These are phyloP conservation scores for Timema podura DNA, from an alignment of 2,888 invertebrate species.

Conservation along the genomic window DNA sequence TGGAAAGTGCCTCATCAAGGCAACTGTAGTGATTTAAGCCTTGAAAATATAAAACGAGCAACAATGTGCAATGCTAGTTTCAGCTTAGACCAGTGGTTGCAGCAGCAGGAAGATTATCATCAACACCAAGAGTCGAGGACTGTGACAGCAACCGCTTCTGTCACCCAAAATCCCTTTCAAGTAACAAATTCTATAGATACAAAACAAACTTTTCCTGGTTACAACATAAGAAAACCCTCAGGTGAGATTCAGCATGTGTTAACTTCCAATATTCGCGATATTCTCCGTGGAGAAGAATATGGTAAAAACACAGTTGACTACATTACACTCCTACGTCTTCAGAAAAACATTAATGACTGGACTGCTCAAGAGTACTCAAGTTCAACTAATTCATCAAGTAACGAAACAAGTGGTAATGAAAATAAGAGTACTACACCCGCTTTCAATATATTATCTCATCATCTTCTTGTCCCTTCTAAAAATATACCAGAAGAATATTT, in stretches of 20 bases:
- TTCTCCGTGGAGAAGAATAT: slow-evolving; percentile 47
- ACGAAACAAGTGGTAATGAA: slow-evolving; percentile 17
- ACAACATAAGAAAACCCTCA: neutral
- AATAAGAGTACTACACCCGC: slow-evolving; percentile 10
- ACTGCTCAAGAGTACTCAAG: slow-evolving; percentile 70
- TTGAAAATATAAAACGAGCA: slow-evolving; percentile 4
- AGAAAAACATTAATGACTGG: slow-evolving; percentile 82
- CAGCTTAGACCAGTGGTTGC: slow-evolving; percentile 8
- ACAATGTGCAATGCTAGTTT: neutral
- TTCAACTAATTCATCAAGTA: slow-evolving; percentile 44
- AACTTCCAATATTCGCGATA: slow-evolving; percentile 51
- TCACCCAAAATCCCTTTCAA: slow-evolving; percentile 37
- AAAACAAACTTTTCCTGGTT: neutral
- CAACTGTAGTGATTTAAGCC: slow-evolving; percentile 19
- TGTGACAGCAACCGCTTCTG: slow-evolving; percentile 44
- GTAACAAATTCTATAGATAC: neutral
- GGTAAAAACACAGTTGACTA: slow-evolving; percentile 41
- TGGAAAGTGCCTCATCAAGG: slow-evolving; percentile 48
- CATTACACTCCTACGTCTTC: slow-evolving; percentile 69
- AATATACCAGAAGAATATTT: slow-evolving; percentile 74
- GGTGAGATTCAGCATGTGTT: slow-evolving; percentile 35
- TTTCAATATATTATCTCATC: slow-evolving; percentile 16
- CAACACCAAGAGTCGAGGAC: slow-evolving; percentile 40
- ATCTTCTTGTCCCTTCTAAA: slow-evolving; percentile 58
- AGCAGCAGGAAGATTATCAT: slow-evolving; percentile 28